phyloP scores from a whole-genome alignment of 2,113 vertebrate genomes.

The Charina bottae region DNA sequence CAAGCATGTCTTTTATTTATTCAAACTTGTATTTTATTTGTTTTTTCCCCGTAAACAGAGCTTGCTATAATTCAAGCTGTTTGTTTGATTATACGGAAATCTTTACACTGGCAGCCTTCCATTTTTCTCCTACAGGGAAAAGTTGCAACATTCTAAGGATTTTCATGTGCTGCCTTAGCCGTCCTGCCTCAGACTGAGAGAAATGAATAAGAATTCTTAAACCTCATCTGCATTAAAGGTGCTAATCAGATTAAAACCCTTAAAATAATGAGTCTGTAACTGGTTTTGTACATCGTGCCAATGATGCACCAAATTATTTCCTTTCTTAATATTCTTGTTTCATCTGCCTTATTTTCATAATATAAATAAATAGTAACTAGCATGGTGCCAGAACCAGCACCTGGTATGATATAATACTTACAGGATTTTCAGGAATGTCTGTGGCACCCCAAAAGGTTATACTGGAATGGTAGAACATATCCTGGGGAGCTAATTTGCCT shows the following conservation, averaged over 20 bases:
- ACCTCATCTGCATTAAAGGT: background rate
- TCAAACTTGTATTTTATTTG: conserved; percentile 58
- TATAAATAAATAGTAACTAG: background rate
- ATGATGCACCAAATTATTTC: background rate
- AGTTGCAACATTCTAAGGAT: conserved; percentile 46
- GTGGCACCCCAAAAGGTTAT: background rate
- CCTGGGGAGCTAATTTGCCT: background rate
- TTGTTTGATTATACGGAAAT: conserved; percentile 59
- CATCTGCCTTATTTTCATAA: background rate
- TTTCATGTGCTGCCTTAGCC: conserved; percentile 16
- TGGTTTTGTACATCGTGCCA: background rate
- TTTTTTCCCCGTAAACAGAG: conserved; percentile 49
- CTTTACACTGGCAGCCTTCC: conserved; percentile 5
- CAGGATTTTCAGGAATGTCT: background rate
- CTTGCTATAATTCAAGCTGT: conserved; percentile 47
- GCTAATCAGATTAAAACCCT: background rate
- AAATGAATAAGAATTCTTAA: background rate
- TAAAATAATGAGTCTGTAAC: background rate
- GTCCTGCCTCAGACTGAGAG: background rate
- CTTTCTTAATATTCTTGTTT: background rate
- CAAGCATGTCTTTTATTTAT: conserved; percentile 60
- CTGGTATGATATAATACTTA: background rate
- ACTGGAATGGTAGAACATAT: background rate
- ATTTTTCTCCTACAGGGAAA: background rate
- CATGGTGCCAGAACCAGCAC: background rate